Percentiles rank a stretch among this genome's conserved stretches.
Evolutionary conservation across 2,797 vertebrate genomes (phyloP).

Genomic region (Sebastes kiyomatsui): DNA sequence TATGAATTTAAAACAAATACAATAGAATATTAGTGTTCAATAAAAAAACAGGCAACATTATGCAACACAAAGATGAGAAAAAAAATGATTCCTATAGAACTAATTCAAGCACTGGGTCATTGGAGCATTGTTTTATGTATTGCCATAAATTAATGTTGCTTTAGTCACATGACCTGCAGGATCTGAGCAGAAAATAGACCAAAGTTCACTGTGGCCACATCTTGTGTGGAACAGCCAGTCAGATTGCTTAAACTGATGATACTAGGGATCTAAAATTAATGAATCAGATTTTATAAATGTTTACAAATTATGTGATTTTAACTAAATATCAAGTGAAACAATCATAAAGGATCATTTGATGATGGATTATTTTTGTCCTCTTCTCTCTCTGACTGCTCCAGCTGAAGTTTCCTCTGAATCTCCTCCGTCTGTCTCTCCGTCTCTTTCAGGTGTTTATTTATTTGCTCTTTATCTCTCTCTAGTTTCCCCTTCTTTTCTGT

Average conservation of each 20-base stretch:
- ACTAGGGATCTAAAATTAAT: background rate
- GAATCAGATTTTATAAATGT: too few relatives aligned
- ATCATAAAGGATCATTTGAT: background rate
- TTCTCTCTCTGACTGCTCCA: background rate
- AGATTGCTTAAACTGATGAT: background rate
- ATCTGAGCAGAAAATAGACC: too few relatives aligned
- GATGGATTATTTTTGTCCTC: background rate
- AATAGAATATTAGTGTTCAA: too few relatives aligned
- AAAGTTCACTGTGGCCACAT: too few relatives aligned
- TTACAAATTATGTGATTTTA: too few relatives aligned
- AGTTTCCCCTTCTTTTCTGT: background rate
- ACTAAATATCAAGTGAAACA: too few relatives aligned
- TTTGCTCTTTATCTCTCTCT: background rate
- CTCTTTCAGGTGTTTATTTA: background rate
- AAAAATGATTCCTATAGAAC: background rate
- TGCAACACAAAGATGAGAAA: background rate
- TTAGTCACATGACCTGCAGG: too few relatives aligned
- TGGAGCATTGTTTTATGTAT: too few relatives aligned
- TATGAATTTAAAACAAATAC: too few relatives aligned
- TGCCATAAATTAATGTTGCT: too few relatives aligned
- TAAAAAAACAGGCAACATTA: background rate
- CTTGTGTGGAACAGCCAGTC: fast-evolving
- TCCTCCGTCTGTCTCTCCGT: background rate
- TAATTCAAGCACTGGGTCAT: background rate
- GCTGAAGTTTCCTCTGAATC: background rate